Conservation (phyloP, 2,888 invertebrate species). For the Apamea sordens region DNA sequence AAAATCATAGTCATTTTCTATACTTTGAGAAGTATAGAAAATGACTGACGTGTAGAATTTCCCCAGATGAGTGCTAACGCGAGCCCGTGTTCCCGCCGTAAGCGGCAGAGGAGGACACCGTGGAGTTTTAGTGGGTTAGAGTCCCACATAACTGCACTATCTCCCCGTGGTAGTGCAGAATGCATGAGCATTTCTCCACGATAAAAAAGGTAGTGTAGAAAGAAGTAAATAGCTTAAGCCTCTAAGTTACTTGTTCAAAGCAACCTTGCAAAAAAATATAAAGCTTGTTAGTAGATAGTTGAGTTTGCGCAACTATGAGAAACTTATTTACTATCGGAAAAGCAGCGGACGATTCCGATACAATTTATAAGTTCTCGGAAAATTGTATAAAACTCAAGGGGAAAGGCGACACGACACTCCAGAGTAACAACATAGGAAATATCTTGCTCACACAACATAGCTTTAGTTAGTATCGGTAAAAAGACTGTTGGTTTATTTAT, state of each 20-base stretch:
- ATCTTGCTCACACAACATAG: neutral
- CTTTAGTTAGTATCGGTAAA: neutral
- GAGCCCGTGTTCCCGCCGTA: too few relatives aligned
- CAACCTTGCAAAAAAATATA: neutral
- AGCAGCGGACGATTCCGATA: neutral
- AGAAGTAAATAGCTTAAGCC: neutral
- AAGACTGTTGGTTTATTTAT: neutral
- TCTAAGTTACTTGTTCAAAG: neutral
- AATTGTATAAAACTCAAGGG: slow-evolving; percentile 25
- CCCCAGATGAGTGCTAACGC: too few relatives aligned
- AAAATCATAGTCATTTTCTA: neutral
- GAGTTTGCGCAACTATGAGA: slow-evolving; percentile 8
- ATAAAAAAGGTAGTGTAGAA: neutral
- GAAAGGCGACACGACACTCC: slow-evolving; percentile 14
- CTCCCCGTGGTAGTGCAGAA: too few relatives aligned
- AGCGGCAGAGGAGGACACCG: too few relatives aligned
- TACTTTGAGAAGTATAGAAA: too few relatives aligned
- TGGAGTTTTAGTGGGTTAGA: too few relatives aligned
- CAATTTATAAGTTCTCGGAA: slow-evolving; percentile 32
- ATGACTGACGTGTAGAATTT: too few relatives aligned
- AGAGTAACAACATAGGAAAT: slow-evolving; percentile 8
- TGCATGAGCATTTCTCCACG: too few relatives aligned
- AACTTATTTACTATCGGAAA: slow-evolving; percentile 28
- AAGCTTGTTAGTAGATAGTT: slow-evolving; percentile 18
- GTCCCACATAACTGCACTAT: too few relatives aligned